Conservation (phyloP, 35 echinoderm and acorn worm genomes). For the Nesometra sesokonis region DNA sequence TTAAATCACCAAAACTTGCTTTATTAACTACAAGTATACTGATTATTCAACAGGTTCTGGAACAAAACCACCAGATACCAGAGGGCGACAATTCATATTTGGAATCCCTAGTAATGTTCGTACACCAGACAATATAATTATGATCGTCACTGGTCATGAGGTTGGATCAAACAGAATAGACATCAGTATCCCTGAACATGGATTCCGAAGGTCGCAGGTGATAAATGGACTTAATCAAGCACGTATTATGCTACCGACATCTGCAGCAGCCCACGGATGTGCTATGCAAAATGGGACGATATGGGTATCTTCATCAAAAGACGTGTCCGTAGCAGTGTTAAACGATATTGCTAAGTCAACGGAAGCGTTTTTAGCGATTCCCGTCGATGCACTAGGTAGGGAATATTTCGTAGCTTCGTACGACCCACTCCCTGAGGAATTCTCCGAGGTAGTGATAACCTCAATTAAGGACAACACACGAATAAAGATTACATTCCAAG, state of each 20-base stretch:
- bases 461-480: conserved; percentile 46
- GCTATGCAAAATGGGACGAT: conserved; percentile 69
- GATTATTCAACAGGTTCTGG: background rate
- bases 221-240: conserved; percentile 9
- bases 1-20: too few species aligned
- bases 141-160: conserved; percentile 47
- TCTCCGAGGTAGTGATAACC: conserved; percentile 52
- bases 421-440: conserved; percentile 43
- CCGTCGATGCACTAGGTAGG: conserved; percentile 44
- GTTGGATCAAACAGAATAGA: conserved; percentile 26
- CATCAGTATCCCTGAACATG: conserved; percentile 30
- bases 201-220: conserved; percentile 16
- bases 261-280: conserved; percentile 41
- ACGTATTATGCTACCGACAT: conserved; percentile 28
- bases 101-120: conserved; percentile 59
- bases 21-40: too few species aligned
- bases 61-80: conserved; percentile 25
- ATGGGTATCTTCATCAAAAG: conserved; percentile 19
- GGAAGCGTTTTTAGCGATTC: conserved; percentile 70
- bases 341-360: conserved; percentile 50
- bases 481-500: conserved; percentile 31
- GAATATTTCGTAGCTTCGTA: conserved; percentile 84
- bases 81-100: conserved; percentile 78
- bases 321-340: conserved; percentile 53
- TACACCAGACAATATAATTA: conserved; percentile 12